Evolutionary conservation across 2,113 vertebrate species (phyloP).

Genomic region (Physeter macrocephalus): DNA sequence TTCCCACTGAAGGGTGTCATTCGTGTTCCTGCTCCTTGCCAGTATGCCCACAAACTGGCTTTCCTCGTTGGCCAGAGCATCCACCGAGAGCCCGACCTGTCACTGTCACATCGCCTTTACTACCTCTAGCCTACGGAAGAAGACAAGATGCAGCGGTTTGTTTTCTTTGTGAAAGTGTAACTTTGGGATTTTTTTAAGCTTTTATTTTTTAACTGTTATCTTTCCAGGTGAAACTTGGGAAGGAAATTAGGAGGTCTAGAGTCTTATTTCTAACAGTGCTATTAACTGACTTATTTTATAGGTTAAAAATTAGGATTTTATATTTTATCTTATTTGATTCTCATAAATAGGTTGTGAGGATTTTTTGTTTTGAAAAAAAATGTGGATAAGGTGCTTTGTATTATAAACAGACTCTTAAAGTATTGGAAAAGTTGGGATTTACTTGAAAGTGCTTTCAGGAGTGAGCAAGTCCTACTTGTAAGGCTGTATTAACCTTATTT

Average conservation of each 20-base stretch:
- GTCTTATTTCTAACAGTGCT: neutral
- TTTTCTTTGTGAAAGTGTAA: neutral
- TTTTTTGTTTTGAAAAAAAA: neutral
- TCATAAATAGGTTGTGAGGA: neutral
- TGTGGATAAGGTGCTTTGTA: neutral
- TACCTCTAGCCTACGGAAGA: constrained; percentile 83
- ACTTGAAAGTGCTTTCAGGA: neutral
- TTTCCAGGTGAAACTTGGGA: neutral
- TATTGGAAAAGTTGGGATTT: neutral
- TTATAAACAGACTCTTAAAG: neutral
- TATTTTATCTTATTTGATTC: constrained; percentile 43
- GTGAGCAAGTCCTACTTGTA: neutral
- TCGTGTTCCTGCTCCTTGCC: constrained; percentile 94
- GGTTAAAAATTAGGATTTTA: constrained; percentile 18
- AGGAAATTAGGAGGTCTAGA: neutral
- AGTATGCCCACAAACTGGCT: constrained; percentile 95
- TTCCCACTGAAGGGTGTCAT: constrained; percentile 86
- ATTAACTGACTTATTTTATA: neutral
- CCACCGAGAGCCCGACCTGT: constrained; percentile 85
- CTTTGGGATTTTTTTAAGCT: neutral
- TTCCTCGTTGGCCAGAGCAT: constrained; percentile 96
- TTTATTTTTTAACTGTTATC: neutral
- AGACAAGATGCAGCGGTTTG: fast-evolving
- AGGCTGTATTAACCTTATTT: neutral
- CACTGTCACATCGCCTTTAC: constrained; percentile 89